Conservation (phyloP, 2,113 vertebrate genomes). For the Anser brachyrhynchus region DNA sequence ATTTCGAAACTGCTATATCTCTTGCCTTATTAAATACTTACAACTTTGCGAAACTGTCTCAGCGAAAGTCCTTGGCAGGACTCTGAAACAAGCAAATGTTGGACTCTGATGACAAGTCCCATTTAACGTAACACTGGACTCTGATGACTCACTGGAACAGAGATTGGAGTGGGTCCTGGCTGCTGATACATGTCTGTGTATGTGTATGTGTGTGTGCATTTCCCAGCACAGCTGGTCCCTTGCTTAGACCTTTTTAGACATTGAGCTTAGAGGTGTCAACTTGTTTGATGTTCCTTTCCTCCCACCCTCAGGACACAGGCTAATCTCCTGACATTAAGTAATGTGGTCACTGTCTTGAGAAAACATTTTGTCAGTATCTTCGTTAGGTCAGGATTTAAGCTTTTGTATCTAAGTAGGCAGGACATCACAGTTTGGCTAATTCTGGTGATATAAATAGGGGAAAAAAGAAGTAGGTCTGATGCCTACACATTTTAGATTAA, state of each 20-base stretch:
- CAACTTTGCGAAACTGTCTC: too few relatives aligned
- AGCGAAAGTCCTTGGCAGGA: too few relatives aligned
- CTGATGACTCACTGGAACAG: not conserved
- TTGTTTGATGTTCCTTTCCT: not conserved
- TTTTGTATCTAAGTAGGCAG: not conserved
- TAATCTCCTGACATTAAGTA: not conserved
- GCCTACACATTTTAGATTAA: not conserved
- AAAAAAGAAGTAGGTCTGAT: not conserved
- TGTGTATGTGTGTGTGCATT: accelerated
- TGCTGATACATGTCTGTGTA: not conserved
- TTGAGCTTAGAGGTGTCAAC: not conserved
- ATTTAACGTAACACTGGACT: not conserved
- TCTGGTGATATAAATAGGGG: too few relatives aligned
- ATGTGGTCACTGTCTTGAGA: not conserved
- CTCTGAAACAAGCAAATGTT: too few relatives aligned
- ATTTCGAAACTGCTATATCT: too few relatives aligned
- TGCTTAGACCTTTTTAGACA: not conserved
- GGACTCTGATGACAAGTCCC: too few relatives aligned
- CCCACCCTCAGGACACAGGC: too few relatives aligned
- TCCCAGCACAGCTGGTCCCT: accelerated
- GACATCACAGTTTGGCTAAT: accelerated
- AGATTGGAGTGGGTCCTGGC: accelerated
- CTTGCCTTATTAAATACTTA: too few relatives aligned
- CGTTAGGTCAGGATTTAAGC: not conserved
- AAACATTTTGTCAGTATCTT: not conserved